These are phyloP conservation scores for Taxidea taxus DNA, from an alignment of 2,113 vertebrate genomes.

Conservation along the genomic window DNA sequence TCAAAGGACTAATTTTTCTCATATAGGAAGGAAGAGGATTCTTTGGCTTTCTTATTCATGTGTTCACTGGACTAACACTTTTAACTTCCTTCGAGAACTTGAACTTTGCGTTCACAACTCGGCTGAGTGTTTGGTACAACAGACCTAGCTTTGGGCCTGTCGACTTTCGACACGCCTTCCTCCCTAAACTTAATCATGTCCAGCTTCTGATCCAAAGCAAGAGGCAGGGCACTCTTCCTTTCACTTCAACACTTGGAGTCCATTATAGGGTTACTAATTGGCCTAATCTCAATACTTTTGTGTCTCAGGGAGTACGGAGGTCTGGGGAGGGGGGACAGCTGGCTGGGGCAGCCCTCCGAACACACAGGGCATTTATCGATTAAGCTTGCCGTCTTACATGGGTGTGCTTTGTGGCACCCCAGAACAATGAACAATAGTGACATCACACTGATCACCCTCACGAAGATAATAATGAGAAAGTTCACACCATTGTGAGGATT, in stretches of 20 bases:
- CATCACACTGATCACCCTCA: background rate
- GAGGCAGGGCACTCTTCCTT: background rate
- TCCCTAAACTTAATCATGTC: background rate
- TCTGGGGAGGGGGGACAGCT: background rate
- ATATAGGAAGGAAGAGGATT: background rate
- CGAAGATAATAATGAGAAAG: background rate
- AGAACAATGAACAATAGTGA: background rate
- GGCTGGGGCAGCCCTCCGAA: background rate
- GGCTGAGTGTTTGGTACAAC: background rate
- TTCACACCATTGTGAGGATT: background rate
- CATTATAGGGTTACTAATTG: background rate
- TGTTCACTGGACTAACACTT: background rate
- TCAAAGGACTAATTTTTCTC: background rate
- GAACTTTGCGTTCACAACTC: no score
- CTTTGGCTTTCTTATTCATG: background rate
- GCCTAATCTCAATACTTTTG: no score
- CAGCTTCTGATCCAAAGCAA: background rate
- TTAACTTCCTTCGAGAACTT: background rate
- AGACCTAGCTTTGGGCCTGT: background rate
- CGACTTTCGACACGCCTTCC: background rate
- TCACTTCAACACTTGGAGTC: background rate
- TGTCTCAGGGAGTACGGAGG: background rate
- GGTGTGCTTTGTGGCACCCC: background rate
- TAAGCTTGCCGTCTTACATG: background rate
- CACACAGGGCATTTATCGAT: background rate